Base-by-base conservation (phyloP, 2,888 invertebrate genomes). In the Drosophila nigricruria region DNA sequence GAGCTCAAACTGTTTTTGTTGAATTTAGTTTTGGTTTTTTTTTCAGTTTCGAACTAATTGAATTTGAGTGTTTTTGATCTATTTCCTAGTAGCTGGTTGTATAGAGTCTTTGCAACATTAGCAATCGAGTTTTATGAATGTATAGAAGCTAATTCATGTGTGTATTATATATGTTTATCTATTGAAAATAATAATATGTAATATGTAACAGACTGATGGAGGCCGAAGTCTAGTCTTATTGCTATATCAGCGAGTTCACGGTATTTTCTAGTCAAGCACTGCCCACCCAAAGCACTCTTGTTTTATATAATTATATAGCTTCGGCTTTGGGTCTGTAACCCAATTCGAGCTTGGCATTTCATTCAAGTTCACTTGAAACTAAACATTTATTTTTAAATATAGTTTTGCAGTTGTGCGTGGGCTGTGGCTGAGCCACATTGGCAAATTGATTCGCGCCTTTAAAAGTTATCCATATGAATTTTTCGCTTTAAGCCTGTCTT, bases 381-480 rank as follows among this genome's bases (percentile, higher is more conserved):
- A 68, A 82, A 77, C 77, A 18, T 47, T 27, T 42, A 30, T 59
- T 66, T 43, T 56, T 62, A 56, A 47, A 36, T 56, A 38, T 9
- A 59, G 57, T 57, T 57, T 43, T 50, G 38, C 36, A 57, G 60
- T 70, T 61, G 58, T 64, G 80, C 83, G 89, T 86, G 88, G 89
- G 88, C 56, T 77, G 73, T 43, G 56, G 79, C 59, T 75, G 72
- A 43, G 59, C 47, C 27, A 53, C 61, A 63, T 45, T 71, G 59
- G 72, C 69, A 86, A 87, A 89, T 81, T 70, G 88, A 75, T 89
- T 87, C 79, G 85, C 84, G 84, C 84, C 83, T 49, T 85, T 85
- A 64, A 66, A 42, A 54, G 52, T 42, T 71, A 56, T 30, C 58
- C 57, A 84, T 83, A 74, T 71, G 45, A 70, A 68, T 70, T 58